A percentile compares a stretch with the other conserved stretches of the same genome.
Conservation (phyloP, 1,140 invertebrate genomes). For the Lordiphosa collinella region DNA sequence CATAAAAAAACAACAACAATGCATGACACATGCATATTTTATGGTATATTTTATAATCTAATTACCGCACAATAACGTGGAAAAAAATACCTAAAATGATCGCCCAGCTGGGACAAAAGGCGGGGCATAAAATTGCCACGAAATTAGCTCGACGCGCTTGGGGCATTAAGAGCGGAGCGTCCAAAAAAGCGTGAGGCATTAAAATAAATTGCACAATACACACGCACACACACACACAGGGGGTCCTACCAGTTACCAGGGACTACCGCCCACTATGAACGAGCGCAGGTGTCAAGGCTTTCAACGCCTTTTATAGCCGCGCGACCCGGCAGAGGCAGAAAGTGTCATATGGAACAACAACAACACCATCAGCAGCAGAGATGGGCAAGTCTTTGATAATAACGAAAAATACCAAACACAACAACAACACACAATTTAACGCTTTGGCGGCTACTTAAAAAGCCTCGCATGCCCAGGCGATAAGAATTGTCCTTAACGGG, state of each 20-base stretch:
- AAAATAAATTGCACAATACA: slow-evolving; percentile 73
- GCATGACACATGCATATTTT: slow-evolving; percentile 70
- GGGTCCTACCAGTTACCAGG: slow-evolving; percentile 4
- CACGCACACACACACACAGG: slow-evolving; percentile 20
- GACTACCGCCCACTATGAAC: slow-evolving; percentile 7
- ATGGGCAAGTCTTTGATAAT: slow-evolving; percentile 52
- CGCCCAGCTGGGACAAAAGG: slow-evolving; percentile 60
- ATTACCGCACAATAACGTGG: slow-evolving; percentile 66
- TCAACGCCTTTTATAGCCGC: slow-evolving; percentile 58
- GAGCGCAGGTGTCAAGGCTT: slow-evolving; percentile 65
- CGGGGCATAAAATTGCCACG: slow-evolving; percentile 64
- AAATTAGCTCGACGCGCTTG: slow-evolving; percentile 72
- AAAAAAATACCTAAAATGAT: slow-evolving; percentile 45
- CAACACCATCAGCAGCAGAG: slow-evolving; percentile 22
- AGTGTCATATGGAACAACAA: slow-evolving; percentile 59
- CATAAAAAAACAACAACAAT: slow-evolving; percentile 71
- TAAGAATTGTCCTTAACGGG: slow-evolving; percentile 34
- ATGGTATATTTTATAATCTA: slow-evolving; percentile 77
- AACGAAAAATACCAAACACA: slow-evolving; percentile 29
- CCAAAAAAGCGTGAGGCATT: slow-evolving; percentile 65
- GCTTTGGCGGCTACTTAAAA: slow-evolving; percentile 75
- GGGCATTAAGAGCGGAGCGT: slow-evolving; percentile 67
- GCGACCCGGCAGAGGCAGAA: slow-evolving; percentile 15
- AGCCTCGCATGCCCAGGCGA: slow-evolving; percentile 69
- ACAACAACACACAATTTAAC: slow-evolving; percentile 55